Base-by-base conservation (phyloP, 2,888 invertebrate genomes). In the Lottia scabra region DNA sequence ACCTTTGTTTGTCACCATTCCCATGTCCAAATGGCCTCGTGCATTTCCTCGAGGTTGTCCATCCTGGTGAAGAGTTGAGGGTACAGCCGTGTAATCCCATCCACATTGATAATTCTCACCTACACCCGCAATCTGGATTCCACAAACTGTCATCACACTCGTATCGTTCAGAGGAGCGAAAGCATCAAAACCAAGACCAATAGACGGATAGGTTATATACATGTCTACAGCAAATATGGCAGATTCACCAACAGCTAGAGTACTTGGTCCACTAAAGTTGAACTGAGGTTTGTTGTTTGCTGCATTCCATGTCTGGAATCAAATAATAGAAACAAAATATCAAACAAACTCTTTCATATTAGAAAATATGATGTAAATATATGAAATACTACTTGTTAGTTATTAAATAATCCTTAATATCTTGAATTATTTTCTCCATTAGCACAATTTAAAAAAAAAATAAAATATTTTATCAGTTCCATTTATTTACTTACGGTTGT, bases 131-230 rank as follows among this genome's bases (percentile, higher is more conserved):
- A 81, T 66, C 66, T 73, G 74, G 0, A 83, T 75, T 12, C 73
- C 77, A 63, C 84, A 85, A 4, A 87, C 78, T 16, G 86, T 84
- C 84, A 87, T 84, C 13, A 81, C 81, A 23, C 83, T 81, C 1
- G 82, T 78, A 8, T 78, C 76, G 71, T 86, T 85, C 44, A 85
- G 70, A 0, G 88, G 87, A 1, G 86, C 80, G 71, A 85, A 84
- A 1, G 81, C 83, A 68, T 85, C 81, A 27, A 86, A 75, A 38
- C 68, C 76, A n/a, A 78, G 69, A 16, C 46, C 63, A 10, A 76
- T 75, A 10, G 80, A 74, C 0, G 84, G 82, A 38, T 82, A 76
- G 0, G 84, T 83, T 2, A 88, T 74, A 74, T 79, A 82, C 77
- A 87, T 78, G 72, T 85, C 83, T 26, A 87, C 75, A 0, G 67